Base-by-base conservation (phyloP, 1,140 invertebrate genomes). In the Drosophila kepulauana region DNA sequence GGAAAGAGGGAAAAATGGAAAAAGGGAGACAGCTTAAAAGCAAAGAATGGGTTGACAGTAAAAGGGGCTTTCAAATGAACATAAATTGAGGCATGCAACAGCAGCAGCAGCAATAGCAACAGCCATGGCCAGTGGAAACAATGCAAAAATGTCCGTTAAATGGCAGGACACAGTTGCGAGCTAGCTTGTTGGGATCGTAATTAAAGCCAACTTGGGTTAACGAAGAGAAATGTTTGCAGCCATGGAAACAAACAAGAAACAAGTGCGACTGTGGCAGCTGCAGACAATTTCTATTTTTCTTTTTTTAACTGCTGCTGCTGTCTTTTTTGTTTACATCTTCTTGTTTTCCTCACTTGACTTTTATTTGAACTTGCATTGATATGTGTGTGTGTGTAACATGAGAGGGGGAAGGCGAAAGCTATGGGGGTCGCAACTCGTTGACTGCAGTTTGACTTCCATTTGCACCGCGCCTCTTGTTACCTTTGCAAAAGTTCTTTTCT, bases 291-390 rank as follows among this genome's bases (percentile, higher is more conserved):
- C 35, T 48, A 3, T 46, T 25, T 25, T 11, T 10, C 6, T 58
- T 20, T 58, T 43, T 41, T 43, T n/a, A 16, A 6, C 28, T 38
- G 8, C 4, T 11, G 10, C 30, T 35, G 13, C 13, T 6, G 7
- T 62, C 2, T 13, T 35, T 38, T 38, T n/a, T 5, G 7, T 38
- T 84, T 80, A 84, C 74, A 25, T 25, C 48, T 49, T 20, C 48
- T 49, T 75, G 65, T 88, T 75, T 84, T 81, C 59, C 81, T 65
- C 78, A 78, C 85, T 85, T 89, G 81, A 89, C 78, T 89, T 81
- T 89, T 89, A 89, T 88, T 88, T 89, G 82, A 87, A 88, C 85
- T 79, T 78, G 67, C 85, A 81, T 89, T 84, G 86, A 82, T 82
- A 84, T 80, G 76, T 88, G 20, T 25, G 20, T 16, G 16, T 25